Base-by-base conservation (phyloP, 2,888 invertebrate species). In the Homarus gammarus region DNA sequence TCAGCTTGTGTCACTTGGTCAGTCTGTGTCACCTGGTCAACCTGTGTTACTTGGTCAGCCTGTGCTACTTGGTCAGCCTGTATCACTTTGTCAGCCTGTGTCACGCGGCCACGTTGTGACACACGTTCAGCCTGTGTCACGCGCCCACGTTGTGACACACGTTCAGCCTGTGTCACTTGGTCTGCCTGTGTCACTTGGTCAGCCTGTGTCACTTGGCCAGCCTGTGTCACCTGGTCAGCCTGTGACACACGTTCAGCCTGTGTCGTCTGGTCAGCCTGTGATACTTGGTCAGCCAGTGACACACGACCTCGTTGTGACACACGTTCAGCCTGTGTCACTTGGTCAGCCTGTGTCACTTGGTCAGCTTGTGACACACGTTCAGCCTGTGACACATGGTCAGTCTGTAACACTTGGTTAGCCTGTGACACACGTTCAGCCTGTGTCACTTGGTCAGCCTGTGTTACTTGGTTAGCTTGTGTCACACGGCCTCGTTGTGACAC, bases 281-380 rank as follows among this genome's bases (percentile, higher is more conserved):
- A 18, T 82, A 82, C 33, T 1, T 10, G 27, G 15, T 68, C 82
- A 31, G 22, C 44, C 8, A n/a, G n/a, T n/a, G n/a, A n/a, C n/a
- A n/a, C n/a, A n/a, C n/a, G n/a, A n/a, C n/a, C n/a, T n/a, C n/a
- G n/a, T n/a, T 40, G 18, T 44, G 68, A 2, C 18, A 31, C n/a
- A 49, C 77, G 18, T n/a, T 0, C 36, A 6, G 6, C 33, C 36
- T 15, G 33, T 61, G 61, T 36, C 40, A 82, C 56, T 10, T 83
- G 22, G 49, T 83, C 72, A 44, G 70, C 31, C 44, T n/a, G n/a
- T n/a, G n/a, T n/a, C n/a, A n/a, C n/a, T n/a, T n/a, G n/a, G n/a
- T n/a, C n/a, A n/a, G n/a, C n/a, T n/a, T 82, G 40, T 82, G 81
- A 40, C 64, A 79, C 49, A 22, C 40, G 12, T 10, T 49, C 15